Base-by-base conservation (phyloP, 2,797 vertebrate genomes). In the Poeciliopsis paucimaculata region DNA sequence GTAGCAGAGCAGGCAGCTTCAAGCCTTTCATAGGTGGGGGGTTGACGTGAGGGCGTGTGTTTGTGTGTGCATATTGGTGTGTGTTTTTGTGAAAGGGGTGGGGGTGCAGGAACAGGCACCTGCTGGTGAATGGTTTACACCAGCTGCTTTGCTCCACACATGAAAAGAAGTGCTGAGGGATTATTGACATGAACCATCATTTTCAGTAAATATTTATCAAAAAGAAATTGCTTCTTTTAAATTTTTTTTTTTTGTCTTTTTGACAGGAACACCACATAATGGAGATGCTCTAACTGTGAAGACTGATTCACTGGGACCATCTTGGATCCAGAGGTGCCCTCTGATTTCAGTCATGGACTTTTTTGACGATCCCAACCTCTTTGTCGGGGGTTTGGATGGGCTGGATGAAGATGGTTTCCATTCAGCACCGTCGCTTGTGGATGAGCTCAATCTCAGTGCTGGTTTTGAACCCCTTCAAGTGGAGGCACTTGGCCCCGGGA, bases 351-450 rank as follows among this genome's bases (percentile, higher is more conserved):
- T 96, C 96, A 99, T 99, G 98, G 98, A 99, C 94, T 98, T 98
- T 92, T 99, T 99, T 90, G 97, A 98, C 86, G 98, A 99, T 91
- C 96, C 98, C 81, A 98, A 95, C 95, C 96, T 99, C 92, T 99
- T 99, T 95, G 97, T 96, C 81, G 97, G 97, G 87, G 97, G 96
- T 79, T 95, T 99, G 94, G 97, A 98, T 89, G 96, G 96, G 86
- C 95, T 99, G 88, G 96, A 97, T 45, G 97, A 98, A 78, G 98
- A 98, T 93, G 95, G 95, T 80, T 99, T 99, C 94, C 90, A 96
- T 73, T 91, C 97, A 68, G 98, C 96, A 82, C 96, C 97, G 39
- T 99, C 98, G 57, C 96, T 99, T 85, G 98, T 97, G 90, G 98
- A 99, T 89, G 98, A 99, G 91, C 95, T 99, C 84, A 97, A 98